Percentiles rank a stretch among this genome's conserved stretches.
Conservation (phyloP, 2,888 invertebrate genomes). For the Desoria tigrina region DNA sequence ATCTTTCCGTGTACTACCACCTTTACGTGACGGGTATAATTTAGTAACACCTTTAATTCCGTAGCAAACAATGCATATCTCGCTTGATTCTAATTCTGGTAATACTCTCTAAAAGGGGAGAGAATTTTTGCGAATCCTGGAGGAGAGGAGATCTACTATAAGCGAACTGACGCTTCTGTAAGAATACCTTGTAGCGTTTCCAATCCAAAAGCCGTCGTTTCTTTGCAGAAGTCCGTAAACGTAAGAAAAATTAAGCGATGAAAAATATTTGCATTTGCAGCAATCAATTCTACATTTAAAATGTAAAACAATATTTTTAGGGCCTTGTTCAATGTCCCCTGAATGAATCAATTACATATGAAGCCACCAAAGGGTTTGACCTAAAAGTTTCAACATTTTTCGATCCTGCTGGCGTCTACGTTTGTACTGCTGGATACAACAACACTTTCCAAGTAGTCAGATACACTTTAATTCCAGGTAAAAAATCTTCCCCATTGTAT, state of each 20-base stretch:
- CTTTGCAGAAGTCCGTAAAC: slow-evolving; percentile 47
- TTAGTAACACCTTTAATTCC: background rate
- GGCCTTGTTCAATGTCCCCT: slow-evolving; percentile 47
- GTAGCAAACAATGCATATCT: too few species aligned
- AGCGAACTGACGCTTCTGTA: slow-evolving; percentile 31
- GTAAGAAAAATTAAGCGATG: slow-evolving; percentile 28
- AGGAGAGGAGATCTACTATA: slow-evolving; percentile 39
- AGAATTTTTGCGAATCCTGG: slow-evolving; percentile 36
- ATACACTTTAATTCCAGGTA: slow-evolving; percentile 22
- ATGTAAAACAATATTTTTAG: slow-evolving; percentile 16
- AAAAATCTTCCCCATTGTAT: too few species aligned
- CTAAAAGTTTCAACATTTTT: slow-evolving; percentile 35
- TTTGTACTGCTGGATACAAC: slow-evolving; percentile 47
- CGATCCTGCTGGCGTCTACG: slow-evolving; percentile 40
- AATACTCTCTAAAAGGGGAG: too few species aligned
- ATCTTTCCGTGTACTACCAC: slow-evolving; percentile 31
- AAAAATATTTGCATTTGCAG: background rate
- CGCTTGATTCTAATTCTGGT: too few species aligned
- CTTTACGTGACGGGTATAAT: slow-evolving; percentile 27
- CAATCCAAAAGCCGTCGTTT: slow-evolving; percentile 44
- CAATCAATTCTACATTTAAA: background rate
- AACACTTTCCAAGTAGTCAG: slow-evolving; percentile 40
- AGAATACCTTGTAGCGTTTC: slow-evolving; percentile 47
- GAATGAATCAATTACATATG: slow-evolving; percentile 49
- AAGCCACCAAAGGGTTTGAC: slow-evolving; percentile 45